Evolutionary conservation across 2,888 invertebrate species (phyloP).

Genomic region (Hirtodrosophila trivittata): DNA sequence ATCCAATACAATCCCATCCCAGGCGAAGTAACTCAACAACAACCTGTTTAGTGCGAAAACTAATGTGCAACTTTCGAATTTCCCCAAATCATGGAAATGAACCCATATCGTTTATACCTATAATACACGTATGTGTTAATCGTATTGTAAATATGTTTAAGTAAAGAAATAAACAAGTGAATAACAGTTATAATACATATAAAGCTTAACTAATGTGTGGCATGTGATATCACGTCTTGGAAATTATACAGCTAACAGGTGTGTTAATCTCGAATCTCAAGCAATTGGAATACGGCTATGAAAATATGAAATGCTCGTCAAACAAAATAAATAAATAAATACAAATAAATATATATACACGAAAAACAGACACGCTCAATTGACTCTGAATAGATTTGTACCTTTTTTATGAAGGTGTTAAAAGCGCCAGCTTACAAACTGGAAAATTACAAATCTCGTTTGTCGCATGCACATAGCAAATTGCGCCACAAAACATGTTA

Average conservation of each 20-base stretch:
- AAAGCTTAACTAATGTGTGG: conserved; percentile 29
- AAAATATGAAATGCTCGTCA: conserved; percentile 4
- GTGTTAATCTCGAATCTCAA: conserved; percentile 28
- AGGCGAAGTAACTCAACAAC: not conserved
- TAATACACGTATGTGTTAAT: too few relatives aligned
- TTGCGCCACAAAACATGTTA: too few relatives aligned
- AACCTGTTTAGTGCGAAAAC: conserved; percentile 36
- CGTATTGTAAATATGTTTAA: too few relatives aligned
- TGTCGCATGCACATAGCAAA: not conserved
- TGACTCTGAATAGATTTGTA: conserved; percentile 10
- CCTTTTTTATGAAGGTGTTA: conserved; percentile 32
- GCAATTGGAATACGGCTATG: not conserved
- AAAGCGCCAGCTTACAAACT: conserved; percentile 21
- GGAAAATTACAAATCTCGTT: conserved; percentile 18
- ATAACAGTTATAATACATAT: conserved; percentile 6
- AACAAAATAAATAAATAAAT: not conserved
- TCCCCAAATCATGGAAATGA: too few relatives aligned
- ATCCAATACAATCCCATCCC: too few relatives aligned
- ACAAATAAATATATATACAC: not conserved
- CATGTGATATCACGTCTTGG: conserved; percentile 50
- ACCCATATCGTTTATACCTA: too few relatives aligned
- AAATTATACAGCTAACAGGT: conserved; percentile 38
- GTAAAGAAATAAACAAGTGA: not conserved
- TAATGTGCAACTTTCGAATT: too few relatives aligned
- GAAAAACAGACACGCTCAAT: conserved; percentile 28